Evolutionary conservation across 1,140 invertebrate genomes (phyloP).

Genomic region (Babylonia areolata): DNA sequence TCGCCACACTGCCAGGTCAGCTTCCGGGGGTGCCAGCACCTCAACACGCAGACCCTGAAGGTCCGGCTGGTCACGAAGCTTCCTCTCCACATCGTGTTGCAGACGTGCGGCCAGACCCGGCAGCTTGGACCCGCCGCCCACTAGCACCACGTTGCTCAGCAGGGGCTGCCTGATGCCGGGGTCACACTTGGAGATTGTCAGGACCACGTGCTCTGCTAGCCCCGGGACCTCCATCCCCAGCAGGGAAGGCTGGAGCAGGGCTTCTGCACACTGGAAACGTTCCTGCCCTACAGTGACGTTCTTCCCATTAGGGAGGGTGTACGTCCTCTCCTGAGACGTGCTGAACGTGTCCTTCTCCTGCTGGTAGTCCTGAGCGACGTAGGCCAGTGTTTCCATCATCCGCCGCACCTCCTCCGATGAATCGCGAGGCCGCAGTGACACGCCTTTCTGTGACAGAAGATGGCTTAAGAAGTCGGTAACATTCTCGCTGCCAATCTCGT

Average conservation of each 20-base stretch:
- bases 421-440: background rate
- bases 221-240: constrained; percentile 60
- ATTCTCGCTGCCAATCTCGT: background rate
- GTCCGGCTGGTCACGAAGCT: background rate
- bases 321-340: constrained; percentile 38
- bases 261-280: constrained; percentile 71
- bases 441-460: background rate
- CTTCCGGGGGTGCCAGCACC: background rate
- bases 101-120: background rate
- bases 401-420: background rate
- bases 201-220: background rate
- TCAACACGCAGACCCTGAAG: background rate
- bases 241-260: constrained; percentile 83
- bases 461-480: background rate
- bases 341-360: background rate
- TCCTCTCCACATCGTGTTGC: background rate
- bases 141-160: constrained; percentile 7
- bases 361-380: constrained; percentile 32
- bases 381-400: constrained; percentile 25
- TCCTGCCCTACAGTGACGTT: constrained; percentile 87
- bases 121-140: background rate
- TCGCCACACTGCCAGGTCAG: constrained; percentile 2
- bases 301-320: constrained; percentile 41
- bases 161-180: background rate
- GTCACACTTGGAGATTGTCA: background rate